Percentiles rank a stretch among this genome's conserved stretches.
Evolutionary conservation across 2,113 vertebrate genomes (phyloP).

Genomic region (Spea multiplicata): DNA sequence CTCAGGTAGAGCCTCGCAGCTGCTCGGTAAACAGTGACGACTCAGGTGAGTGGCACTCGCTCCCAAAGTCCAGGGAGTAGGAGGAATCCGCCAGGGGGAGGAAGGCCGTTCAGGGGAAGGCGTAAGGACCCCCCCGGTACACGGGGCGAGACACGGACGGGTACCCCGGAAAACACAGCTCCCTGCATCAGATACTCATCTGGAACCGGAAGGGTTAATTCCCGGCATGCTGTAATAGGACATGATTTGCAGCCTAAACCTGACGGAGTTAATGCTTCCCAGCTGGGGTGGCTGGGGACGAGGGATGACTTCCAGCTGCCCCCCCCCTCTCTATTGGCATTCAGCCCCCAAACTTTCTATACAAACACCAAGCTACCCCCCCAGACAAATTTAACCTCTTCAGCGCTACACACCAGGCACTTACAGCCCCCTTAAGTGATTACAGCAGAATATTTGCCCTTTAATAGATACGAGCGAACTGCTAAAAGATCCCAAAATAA

Average conservation of each 20-base stretch:
- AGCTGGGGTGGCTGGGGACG: conserved; percentile 23
- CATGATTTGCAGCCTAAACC: conserved; percentile 17
- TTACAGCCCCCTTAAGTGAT: too few relatives aligned
- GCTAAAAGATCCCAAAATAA: too few relatives aligned
- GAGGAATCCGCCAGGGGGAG: conserved; percentile 2
- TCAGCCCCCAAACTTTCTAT: not conserved
- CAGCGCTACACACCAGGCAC: not conserved
- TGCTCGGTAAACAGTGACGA: not conserved
- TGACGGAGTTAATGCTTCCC: conserved; percentile 14
- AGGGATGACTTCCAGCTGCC: not conserved
- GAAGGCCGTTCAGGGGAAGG: not conserved
- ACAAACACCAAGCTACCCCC: not conserved
- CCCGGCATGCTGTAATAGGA: conserved; percentile 1
- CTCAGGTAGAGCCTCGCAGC: too few relatives aligned
- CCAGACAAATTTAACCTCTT: not conserved
- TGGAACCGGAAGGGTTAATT: conserved; percentile 12
- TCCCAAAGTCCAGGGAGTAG: conserved; percentile 9
- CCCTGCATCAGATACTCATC: not conserved
- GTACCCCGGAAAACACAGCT: too few relatives aligned
- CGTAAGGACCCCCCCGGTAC: too few relatives aligned
- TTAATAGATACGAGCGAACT: too few relatives aligned
- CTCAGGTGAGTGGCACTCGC: conserved; percentile 15
- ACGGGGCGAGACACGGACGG: too few relatives aligned
- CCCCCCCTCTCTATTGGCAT: not conserved
- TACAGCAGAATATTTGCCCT: too few relatives aligned